These are phyloP conservation scores for Psittacula echo DNA, from an alignment of 2,797 vertebrate genomes.

Conservation along the genomic window DNA sequence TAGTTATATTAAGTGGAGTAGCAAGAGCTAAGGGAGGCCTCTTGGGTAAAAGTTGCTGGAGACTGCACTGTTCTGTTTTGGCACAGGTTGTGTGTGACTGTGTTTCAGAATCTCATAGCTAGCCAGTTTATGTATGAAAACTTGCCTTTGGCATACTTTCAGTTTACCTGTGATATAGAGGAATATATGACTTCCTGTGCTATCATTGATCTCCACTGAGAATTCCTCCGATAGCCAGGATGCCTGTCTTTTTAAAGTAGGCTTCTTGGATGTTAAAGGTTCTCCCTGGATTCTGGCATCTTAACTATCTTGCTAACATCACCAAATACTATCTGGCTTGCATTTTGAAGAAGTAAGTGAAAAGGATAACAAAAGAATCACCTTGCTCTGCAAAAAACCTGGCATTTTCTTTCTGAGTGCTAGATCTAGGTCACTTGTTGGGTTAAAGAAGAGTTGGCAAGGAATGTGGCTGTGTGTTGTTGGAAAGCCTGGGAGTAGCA, in stretches of 20 bases:
- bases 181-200: background rate
- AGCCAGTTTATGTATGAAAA: background rate
- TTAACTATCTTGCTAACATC: background rate
- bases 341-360: background rate
- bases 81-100: background rate
- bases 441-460: slow-evolving; percentile 57
- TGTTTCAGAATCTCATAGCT: background rate
- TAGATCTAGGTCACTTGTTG: slow-evolving; percentile 14
- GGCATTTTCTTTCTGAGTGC: background rate
- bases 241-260: background rate
- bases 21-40: background rate
- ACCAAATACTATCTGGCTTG: background rate
- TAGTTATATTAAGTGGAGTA: background rate
- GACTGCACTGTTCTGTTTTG: background rate
- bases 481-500: slow-evolving; percentile 23
- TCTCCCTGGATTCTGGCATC: background rate
- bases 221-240: background rate
- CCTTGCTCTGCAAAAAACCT: background rate
- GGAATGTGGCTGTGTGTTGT: slow-evolving; percentile 23
- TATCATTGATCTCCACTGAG: background rate
- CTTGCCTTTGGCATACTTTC: background rate
- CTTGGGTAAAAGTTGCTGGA: background rate
- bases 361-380: background rate
- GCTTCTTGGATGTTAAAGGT: background rate
- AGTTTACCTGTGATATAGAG: background rate